phyloP scores from a whole-genome alignment of 2,888 invertebrate species.

The Lampropteryx suffumata region DNA sequence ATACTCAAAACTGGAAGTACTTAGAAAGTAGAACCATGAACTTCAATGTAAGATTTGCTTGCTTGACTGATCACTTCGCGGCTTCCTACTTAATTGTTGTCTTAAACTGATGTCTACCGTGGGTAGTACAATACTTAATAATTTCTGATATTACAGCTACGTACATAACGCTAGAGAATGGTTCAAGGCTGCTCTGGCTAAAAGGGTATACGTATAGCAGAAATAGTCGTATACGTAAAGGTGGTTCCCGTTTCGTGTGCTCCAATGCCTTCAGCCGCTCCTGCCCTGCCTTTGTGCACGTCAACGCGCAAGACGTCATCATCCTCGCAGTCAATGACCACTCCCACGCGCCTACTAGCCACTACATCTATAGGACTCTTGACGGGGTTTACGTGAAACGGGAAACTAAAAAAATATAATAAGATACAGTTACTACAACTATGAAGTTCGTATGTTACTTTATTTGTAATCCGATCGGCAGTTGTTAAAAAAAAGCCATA shows the following conservation, averaged over 20 bases:
- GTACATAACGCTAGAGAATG: conserved; percentile 36
- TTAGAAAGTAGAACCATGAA: too few species aligned
- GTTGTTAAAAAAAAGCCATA: too few species aligned
- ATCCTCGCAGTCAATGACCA: conserved; percentile 36
- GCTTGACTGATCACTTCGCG: too few species aligned
- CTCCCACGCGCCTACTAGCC: conserved; percentile 43
- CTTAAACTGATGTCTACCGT: too few species aligned
- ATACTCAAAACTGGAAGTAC: too few species aligned
- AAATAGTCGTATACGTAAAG: conserved; percentile 39
- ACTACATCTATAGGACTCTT: conserved; percentile 30
- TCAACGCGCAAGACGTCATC: conserved; percentile 40
- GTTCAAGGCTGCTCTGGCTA: conserved; percentile 37
- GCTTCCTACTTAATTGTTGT: too few species aligned
- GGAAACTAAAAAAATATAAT: neutral
- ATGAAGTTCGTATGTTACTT: too few species aligned
- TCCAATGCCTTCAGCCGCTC: conserved; percentile 39
- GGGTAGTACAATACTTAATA: neutral
- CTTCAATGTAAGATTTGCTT: too few species aligned
- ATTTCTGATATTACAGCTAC: conserved; percentile 32
- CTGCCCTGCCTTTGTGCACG: conserved; percentile 47
- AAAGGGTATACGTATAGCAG: conserved; percentile 48
- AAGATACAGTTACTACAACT: too few species aligned
- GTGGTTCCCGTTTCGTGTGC: conserved; percentile 44
- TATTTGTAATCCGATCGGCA: too few species aligned
- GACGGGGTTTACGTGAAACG: conserved; percentile 39